Conservation (phyloP, 37 sponge, comb jelly and placozoan genomes). For the Aphrocallistes beatrix region DNA sequence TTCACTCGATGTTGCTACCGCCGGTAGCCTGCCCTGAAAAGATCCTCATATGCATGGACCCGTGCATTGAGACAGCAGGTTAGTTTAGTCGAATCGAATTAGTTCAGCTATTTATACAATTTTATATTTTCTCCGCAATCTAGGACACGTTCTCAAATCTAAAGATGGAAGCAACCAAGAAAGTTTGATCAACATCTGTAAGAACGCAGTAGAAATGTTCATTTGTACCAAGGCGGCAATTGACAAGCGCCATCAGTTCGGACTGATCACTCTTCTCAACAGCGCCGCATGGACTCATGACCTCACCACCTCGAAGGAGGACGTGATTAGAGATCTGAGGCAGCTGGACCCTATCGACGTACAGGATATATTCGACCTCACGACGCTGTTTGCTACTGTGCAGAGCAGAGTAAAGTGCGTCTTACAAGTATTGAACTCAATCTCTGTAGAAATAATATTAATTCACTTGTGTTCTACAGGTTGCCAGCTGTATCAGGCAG, state of each 20-base stretch:
- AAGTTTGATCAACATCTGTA: background rate
- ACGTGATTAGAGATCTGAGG: background rate
- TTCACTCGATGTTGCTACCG: background rate
- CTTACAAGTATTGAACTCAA: too few relatives aligned
- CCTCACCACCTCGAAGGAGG: background rate
- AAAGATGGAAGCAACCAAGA: slow-evolving; percentile 11
- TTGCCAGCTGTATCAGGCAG: background rate
- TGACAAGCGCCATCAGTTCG: slow-evolving; percentile 11
- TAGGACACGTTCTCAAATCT: slow-evolving; percentile 2
- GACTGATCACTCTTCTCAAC: background rate
- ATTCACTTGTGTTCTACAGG: too few relatives aligned
- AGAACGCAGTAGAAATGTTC: background rate
- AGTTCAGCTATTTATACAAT: background rate
- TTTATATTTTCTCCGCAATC: background rate
- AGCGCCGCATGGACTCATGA: background rate
- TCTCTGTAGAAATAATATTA: too few relatives aligned
- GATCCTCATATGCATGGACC: slow-evolving; percentile 11
- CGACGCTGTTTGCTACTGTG: background rate
- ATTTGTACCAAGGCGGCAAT: background rate
- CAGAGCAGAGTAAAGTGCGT: background rate
- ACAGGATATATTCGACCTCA: background rate
- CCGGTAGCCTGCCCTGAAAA: background rate
- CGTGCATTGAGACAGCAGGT: background rate
- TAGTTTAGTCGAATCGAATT: too few relatives aligned
- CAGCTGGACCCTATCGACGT: background rate